Conservation (phyloP, 2,888 invertebrate species). For the Aricia artaxerxes region DNA sequence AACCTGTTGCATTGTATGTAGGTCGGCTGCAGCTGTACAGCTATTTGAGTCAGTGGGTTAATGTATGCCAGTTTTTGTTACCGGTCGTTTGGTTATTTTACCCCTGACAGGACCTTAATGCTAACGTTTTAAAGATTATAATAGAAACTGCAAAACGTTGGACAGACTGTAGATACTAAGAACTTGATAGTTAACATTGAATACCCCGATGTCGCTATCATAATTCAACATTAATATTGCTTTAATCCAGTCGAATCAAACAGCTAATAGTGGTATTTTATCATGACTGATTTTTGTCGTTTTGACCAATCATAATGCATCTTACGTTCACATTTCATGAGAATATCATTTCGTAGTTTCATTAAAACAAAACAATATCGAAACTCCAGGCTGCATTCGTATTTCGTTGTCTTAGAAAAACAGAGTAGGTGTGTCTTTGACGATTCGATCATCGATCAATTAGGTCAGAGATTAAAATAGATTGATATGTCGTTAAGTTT, state of each 20-base stretch:
- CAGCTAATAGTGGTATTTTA: too few species aligned
- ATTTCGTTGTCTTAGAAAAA: not conserved
- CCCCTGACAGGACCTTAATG: not conserved
- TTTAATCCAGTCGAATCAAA: too few species aligned
- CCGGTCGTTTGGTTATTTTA: not conserved
- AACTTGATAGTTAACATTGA: not conserved
- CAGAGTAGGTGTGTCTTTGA: conserved; percentile 1
- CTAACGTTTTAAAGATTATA: not conserved
- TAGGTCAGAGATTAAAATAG: not conserved
- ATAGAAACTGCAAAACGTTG: not conserved
- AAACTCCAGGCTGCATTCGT: not conserved
- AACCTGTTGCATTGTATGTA: conserved; percentile 42
- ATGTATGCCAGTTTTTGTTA: conserved; percentile 40
- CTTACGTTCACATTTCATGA: too few species aligned
- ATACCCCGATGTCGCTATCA: not conserved
- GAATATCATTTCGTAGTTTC: too few species aligned
- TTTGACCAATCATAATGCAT: too few species aligned
- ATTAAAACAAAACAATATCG: not conserved
- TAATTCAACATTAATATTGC: too few species aligned
- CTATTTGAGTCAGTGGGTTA: conserved; percentile 49
- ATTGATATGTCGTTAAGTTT: not conserved
- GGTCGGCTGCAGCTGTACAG: conserved; percentile 45
- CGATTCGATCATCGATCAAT: not conserved
- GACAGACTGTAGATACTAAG: not conserved
- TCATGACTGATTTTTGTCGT: too few species aligned